Percentiles rank a stretch among this genome's conserved stretches.
phyloP scores from a whole-genome alignment of 2,113 vertebrate species.

The Ondatra zibethicus region DNA sequence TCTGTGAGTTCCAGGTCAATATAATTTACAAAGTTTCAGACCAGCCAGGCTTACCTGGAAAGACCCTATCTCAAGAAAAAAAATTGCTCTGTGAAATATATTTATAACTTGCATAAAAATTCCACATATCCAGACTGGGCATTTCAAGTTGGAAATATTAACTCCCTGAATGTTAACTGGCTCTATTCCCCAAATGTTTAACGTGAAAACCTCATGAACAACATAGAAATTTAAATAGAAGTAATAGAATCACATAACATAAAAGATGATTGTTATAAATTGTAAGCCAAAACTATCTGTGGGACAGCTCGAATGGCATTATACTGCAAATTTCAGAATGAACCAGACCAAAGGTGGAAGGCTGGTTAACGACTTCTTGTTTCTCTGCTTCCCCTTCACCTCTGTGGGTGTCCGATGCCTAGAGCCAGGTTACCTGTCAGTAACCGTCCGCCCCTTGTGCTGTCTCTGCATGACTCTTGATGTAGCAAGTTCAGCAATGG shows the following conservation, averaged over 20 bases:
- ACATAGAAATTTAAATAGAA: neutral
- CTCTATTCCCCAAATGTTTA: neutral
- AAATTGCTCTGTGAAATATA: neutral
- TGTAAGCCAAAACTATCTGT: neutral
- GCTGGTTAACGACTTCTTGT: neutral
- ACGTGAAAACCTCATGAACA: neutral
- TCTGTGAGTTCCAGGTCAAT: neutral
- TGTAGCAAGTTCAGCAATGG: conserved; percentile 95
- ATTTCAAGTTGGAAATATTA: neutral
- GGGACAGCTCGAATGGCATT: neutral
- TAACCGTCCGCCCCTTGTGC: neutral
- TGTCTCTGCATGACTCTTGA: conserved; percentile 88
- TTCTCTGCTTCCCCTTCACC: no score
- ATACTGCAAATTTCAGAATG: neutral
- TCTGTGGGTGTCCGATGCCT: neutral
- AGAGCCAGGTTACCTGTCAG: neutral
- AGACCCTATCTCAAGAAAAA: neutral
- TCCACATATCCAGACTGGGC: neutral
- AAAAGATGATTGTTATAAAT: neutral
- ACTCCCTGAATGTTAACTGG: neutral
- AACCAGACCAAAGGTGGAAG: neutral
- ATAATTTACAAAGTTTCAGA: neutral
- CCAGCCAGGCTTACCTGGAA: neutral
- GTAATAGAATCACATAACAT: neutral
- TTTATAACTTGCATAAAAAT: neutral